Conservation (phyloP, 2,888 invertebrate species). For the Nowickia ferox region DNA sequence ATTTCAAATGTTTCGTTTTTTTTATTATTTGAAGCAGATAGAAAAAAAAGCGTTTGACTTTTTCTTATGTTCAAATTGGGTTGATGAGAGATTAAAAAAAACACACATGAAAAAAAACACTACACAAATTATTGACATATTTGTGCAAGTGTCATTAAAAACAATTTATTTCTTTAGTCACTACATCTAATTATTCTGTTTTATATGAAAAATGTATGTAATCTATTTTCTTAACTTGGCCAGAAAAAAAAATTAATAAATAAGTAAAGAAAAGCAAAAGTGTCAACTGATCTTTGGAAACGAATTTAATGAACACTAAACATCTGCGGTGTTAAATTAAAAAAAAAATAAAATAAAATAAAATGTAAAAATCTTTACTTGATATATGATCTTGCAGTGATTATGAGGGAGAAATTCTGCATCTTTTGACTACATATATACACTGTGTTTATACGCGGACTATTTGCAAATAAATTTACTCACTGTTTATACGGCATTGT, state of each 20-base stretch:
- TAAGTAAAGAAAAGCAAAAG: conserved; percentile 34
- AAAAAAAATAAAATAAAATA: no score
- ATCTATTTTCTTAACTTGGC: not conserved
- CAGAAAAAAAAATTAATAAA: not conserved
- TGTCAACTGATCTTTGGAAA: not conserved
- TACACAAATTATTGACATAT: conserved; percentile 61
- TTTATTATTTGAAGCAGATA: not conserved
- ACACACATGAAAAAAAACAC: conserved; percentile 1
- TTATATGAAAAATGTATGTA: conserved; percentile 44
- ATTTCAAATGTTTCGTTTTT: conserved; percentile 17
- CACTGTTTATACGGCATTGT: no score
- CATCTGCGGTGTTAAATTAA: not conserved
- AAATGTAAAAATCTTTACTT: no score
- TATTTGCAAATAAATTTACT: no score
- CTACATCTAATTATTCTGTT: conserved; percentile 50
- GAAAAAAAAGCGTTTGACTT: not conserved
- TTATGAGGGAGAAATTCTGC: no score
- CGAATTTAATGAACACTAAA: conserved; percentile 17
- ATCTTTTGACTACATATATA: no score
- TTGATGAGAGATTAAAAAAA: conserved; percentile 34
- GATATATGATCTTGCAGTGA: no score
- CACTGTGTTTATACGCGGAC: no score
- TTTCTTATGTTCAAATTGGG: conserved; percentile 26
- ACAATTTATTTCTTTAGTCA: conserved; percentile 40
- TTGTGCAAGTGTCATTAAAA: conserved; percentile 59